A percentile compares a stretch with the other conserved stretches of the same genome.
phyloP scores from a whole-genome alignment of 2,113 vertebrate genomes.

The Grallaria varia region DNA sequence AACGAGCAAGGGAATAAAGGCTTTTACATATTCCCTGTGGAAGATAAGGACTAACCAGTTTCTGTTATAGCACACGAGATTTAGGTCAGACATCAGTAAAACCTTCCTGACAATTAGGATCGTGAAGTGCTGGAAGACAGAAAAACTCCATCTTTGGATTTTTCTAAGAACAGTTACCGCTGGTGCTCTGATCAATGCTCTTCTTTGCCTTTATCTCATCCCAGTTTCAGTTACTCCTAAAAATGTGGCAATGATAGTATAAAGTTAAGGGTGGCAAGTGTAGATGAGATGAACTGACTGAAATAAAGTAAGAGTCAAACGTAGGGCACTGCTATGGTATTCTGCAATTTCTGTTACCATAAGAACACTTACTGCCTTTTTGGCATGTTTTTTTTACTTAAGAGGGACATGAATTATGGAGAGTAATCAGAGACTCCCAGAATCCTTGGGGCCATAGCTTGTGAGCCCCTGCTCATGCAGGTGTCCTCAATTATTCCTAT shows the following conservation, averaged over 20 bases:
- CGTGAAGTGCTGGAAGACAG: not conserved
- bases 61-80: not conserved
- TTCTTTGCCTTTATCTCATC: not conserved
- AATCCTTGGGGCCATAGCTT: not conserved
- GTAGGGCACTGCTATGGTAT: not conserved
- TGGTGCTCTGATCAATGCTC: not conserved
- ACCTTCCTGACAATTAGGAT: not conserved
- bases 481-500: not conserved
- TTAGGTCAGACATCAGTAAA: not conserved
- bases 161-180: not conserved
- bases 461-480: not conserved
- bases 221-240: not conserved
- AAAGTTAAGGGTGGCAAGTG: not conserved
- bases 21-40: not conserved
- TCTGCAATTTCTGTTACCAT: not conserved
- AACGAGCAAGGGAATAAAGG: not conserved
- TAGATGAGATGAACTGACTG: not conserved
- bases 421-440: not conserved
- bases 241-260: not conserved
- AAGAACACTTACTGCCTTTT: not conserved
- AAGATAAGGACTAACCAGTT: not conserved
- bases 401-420: not conserved
- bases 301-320: not conserved
- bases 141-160: not conserved
- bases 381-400: not conserved